These are phyloP conservation scores for Rhaphigaster nebulosa DNA, from an alignment of 2,888 invertebrate species.

Conservation along the genomic window DNA sequence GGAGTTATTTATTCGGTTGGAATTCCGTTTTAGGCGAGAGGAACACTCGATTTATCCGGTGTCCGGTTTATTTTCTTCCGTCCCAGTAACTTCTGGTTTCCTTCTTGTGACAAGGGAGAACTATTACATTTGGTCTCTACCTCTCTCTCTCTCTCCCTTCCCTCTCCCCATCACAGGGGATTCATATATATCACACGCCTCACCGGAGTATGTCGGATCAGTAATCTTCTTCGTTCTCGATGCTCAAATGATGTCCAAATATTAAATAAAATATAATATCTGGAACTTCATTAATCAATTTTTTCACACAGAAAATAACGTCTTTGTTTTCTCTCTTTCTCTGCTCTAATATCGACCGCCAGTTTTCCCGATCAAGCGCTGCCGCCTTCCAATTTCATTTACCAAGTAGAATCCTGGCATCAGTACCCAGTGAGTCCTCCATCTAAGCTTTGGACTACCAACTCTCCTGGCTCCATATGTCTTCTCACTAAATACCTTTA, in stretches of 20 bases:
- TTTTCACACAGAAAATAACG: too few species aligned
- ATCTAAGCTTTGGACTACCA: too few species aligned
- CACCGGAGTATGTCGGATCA: background rate
- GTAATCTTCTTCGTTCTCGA: background rate
- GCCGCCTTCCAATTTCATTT: too few species aligned
- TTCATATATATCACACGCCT: background rate
- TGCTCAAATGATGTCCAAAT: background rate
- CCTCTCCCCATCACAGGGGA: background rate
- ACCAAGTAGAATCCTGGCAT: too few species aligned
- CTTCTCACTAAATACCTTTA: too few species aligned
- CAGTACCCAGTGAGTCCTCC: too few species aligned
- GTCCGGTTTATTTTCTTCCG: slow-evolving; percentile 19
- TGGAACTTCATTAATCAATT: background rate
- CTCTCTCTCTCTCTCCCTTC: too few species aligned
- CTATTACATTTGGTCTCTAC: background rate
- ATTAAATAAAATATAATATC: background rate
- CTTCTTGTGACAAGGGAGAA: background rate
- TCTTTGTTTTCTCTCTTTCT: too few species aligned
- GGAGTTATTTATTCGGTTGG: slow-evolving; percentile 8
- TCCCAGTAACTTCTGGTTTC: slow-evolving; percentile 6
- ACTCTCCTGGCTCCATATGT: too few species aligned
- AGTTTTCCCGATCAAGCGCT: too few species aligned
- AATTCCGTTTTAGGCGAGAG: background rate
- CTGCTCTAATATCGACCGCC: too few species aligned
- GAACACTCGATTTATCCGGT: background rate